phyloP scores from a whole-genome alignment of 2,113 vertebrate species.

The Beaufortia kweichowensis region DNA sequence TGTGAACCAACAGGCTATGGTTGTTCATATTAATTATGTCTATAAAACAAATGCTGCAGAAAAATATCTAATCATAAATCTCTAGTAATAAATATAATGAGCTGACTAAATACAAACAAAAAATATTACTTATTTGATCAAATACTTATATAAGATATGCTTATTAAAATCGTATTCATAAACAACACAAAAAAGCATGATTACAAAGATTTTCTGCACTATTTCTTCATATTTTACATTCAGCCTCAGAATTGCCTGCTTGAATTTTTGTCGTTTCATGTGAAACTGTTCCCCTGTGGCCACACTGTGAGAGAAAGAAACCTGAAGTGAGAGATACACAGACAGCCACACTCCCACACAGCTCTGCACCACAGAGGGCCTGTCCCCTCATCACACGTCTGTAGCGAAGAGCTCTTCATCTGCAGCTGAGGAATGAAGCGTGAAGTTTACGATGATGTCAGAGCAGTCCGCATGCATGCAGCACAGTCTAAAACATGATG shows the following conservation, averaged over 20 bases:
- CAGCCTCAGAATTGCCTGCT: background rate
- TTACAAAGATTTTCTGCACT: background rate
- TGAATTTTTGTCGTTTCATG: background rate
- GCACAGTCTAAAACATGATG: background rate
- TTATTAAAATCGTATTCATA: too few relatives aligned
- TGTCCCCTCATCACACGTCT: background rate
- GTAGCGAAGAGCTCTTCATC: conserved; percentile 7
- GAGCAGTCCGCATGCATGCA: background rate
- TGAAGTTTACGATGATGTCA: background rate
- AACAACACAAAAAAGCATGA: background rate
- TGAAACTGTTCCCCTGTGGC: conserved; percentile 9
- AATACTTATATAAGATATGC: too few relatives aligned
- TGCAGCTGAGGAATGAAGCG: background rate
- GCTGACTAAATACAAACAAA: too few relatives aligned
- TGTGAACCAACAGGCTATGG: too few relatives aligned
- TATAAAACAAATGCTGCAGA: too few relatives aligned
- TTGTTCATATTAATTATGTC: too few relatives aligned
- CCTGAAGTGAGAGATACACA: background rate
- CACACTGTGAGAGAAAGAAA: background rate
- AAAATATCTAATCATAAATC: too few relatives aligned
- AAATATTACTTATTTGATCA: too few relatives aligned
- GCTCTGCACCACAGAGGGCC: conserved; percentile 14
- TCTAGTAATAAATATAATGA: too few relatives aligned
- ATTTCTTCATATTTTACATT: background rate
- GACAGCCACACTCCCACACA: conserved; percentile 22